These are phyloP conservation scores for Coenonympha glycerion DNA, from an alignment of 2,888 invertebrate species.

Conservation along the genomic window DNA sequence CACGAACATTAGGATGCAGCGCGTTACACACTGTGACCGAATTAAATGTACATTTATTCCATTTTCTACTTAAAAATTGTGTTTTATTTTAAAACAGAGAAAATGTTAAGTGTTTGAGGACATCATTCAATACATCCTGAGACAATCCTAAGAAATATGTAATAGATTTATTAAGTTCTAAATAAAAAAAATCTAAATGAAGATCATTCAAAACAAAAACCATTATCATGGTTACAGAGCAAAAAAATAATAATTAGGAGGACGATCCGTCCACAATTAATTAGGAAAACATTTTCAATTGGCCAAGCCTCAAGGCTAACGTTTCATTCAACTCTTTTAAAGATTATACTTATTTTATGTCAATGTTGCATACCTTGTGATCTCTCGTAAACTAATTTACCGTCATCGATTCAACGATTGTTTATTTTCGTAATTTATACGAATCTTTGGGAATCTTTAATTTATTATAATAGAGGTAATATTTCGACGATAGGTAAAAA, in stretches of 20 bases:
- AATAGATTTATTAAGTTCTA: background rate
- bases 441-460: no score
- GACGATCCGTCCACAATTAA: background rate
- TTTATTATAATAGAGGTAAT: no score
- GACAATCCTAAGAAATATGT: background rate
- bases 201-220: no score
- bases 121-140: background rate
- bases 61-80: constrained; percentile 10
- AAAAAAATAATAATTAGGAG: no score
- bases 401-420: background rate
- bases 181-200: background rate
- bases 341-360: no score
- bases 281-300: background rate
- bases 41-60: constrained; percentile 11
- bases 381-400: background rate
- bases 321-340: background rate
- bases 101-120: background rate
- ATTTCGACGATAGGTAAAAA: no score
- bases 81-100: constrained; percentile 2
- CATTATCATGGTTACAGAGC: no score
- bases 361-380: no score
- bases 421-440: background rate
- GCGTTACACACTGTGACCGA: background rate
- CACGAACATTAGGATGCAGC: background rate
- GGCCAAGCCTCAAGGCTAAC: background rate